phyloP scores from a whole-genome alignment of 2,113 vertebrate genomes.

The Myotis davidii region DNA sequence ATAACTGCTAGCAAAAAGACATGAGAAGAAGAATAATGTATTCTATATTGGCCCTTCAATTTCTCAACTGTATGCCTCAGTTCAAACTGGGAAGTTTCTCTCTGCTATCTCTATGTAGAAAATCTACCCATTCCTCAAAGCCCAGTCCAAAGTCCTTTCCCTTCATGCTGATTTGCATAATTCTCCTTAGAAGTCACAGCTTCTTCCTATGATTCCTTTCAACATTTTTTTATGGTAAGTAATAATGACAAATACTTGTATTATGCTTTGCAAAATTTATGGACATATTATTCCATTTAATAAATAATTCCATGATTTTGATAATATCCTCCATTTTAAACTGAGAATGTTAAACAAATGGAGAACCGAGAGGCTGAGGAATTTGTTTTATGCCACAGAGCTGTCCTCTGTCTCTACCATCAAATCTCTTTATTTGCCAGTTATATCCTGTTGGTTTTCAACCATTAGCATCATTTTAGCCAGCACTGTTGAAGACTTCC shows the following conservation, averaged over 20 bases:
- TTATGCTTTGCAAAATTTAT: not conserved
- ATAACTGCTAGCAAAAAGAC: constrained; percentile 30
- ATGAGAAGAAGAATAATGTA: not conserved
- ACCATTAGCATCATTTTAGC: not conserved
- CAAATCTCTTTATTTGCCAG: not conserved
- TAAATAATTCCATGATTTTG: not conserved
- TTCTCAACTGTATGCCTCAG: not conserved
- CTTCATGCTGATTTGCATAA: not conserved
- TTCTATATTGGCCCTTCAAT: not conserved
- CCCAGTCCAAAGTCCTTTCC: not conserved
- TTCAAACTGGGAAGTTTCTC: not conserved
- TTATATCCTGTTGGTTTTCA: not conserved
- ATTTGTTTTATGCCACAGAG: not conserved
- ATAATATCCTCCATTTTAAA: not conserved
- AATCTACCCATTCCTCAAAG: not conserved
- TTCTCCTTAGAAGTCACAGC: not conserved
- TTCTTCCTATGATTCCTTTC: not conserved
- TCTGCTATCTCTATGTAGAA: not conserved
- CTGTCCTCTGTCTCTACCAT: not conserved
- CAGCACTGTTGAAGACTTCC: not conserved
- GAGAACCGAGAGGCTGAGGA: not conserved
- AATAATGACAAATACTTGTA: not conserved
- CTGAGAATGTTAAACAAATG: not conserved
- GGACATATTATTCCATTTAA: not conserved
- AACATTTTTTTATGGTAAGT: not conserved